These are phyloP conservation scores for Ceuthmochares aereus DNA, from an alignment of 2,113 vertebrate species.

Conservation along the genomic window DNA sequence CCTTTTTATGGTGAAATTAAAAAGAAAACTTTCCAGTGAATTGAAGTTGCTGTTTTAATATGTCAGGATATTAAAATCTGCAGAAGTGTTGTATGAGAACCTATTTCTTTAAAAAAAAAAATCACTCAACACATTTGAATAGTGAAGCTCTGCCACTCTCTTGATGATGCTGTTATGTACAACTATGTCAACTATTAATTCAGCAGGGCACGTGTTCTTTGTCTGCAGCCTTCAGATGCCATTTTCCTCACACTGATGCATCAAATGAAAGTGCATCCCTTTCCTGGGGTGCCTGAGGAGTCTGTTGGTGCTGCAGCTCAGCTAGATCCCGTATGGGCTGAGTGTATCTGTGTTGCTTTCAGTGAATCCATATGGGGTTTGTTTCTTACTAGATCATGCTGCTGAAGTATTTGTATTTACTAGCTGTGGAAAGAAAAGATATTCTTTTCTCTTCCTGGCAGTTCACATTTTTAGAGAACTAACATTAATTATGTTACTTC, in stretches of 20 bases:
- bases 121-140: background rate
- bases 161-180: background rate
- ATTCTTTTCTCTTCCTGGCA: background rate
- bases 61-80: slow-evolving; percentile 44
- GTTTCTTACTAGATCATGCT: background rate
- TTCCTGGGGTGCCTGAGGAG: background rate
- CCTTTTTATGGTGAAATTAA: slow-evolving; percentile 76
- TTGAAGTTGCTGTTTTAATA: slow-evolving; percentile 33
- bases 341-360: background rate
- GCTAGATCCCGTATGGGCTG: background rate
- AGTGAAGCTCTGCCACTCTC: background rate
- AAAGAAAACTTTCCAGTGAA: slow-evolving; percentile 69
- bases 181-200: background rate
- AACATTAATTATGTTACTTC: background rate
- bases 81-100: background rate
- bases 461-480: background rate
- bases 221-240: background rate
- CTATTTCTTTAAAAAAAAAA: background rate
- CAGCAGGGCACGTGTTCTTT: background rate
- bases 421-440: background rate
- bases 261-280: background rate
- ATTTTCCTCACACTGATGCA: background rate
- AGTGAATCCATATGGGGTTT: background rate
- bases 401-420: background rate
- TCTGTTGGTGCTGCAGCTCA: background rate